These are phyloP conservation scores for Scylla paramamosain DNA, from an alignment of 1,140 invertebrate genomes.

Conservation along the genomic window DNA sequence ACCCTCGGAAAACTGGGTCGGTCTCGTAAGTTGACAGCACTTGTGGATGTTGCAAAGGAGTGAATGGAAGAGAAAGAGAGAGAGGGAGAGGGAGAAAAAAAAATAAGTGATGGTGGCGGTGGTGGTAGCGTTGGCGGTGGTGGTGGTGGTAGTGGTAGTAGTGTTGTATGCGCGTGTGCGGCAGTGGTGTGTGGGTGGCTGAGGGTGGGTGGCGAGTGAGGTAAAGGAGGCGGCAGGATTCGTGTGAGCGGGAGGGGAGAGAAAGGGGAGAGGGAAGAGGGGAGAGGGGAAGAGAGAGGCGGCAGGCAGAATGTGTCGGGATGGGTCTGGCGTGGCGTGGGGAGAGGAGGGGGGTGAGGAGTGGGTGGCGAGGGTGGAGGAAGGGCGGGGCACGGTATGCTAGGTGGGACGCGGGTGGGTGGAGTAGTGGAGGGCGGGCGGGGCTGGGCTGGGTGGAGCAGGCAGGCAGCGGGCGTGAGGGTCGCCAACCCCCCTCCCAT, in stretches of 20 bases:
- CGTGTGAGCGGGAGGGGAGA: not conserved
- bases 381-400: no score
- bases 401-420: no score
- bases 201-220: not conserved
- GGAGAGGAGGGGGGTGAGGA: not conserved
- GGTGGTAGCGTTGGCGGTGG: no score
- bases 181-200: not conserved
- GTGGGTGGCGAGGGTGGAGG: no score
- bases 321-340: no score
- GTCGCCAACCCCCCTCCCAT: not conserved
- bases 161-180: no score
- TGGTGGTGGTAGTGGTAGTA: no score
- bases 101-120: no score
- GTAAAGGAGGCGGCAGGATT: not conserved
- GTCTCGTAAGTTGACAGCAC: not conserved
- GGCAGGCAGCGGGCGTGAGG: not conserved
- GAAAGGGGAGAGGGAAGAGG: no score
- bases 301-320: no score
- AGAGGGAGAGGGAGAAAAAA: not conserved
- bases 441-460: not conserved
- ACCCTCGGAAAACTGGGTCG: not conserved
- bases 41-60: not conserved
- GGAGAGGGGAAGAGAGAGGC: no score
- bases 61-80: not conserved
- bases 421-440: not conserved